Percentiles rank a stretch among this genome's conserved stretches.
phyloP scores from a whole-genome alignment of 2,888 invertebrate species.

The Drosophila paramelanica region DNA sequence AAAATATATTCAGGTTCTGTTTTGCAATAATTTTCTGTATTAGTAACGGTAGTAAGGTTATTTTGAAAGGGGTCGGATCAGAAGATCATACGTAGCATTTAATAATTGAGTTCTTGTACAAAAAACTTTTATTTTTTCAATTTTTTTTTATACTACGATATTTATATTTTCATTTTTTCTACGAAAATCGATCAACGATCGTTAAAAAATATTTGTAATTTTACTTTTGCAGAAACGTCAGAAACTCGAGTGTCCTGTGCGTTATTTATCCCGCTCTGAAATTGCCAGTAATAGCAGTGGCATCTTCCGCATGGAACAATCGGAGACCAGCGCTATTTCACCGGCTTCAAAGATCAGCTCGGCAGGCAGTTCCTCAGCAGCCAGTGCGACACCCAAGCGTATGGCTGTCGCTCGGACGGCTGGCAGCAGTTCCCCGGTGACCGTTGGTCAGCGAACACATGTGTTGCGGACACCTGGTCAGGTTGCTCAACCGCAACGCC shows the following conservation, averaged over 20 bases:
- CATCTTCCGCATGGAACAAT: slow-evolving; percentile 78
- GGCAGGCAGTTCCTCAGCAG: neutral
- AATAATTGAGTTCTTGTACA: too few species aligned
- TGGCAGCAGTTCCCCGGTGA: slow-evolving; percentile 41
- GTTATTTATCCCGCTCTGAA: slow-evolving; percentile 83
- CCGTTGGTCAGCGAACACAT: slow-evolving; percentile 58
- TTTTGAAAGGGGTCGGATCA: too few species aligned
- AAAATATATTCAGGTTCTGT: too few species aligned
- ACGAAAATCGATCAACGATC: neutral
- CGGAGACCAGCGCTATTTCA: slow-evolving; percentile 44
- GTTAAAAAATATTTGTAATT: neutral
- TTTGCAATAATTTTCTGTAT: too few species aligned
- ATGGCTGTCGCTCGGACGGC: slow-evolving; percentile 38
- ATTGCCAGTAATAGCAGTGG: slow-evolving; percentile 80
- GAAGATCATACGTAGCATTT: too few species aligned
- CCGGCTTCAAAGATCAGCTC: slow-evolving; percentile 24
- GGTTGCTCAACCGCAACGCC: slow-evolving; percentile 61
- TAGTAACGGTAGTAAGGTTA: too few species aligned
- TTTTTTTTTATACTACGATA: too few species aligned
- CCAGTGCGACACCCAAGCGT: slow-evolving; percentile 39
- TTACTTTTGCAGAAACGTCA: slow-evolving; percentile 70
- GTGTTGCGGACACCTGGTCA: slow-evolving; percentile 62
- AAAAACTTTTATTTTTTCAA: too few species aligned
- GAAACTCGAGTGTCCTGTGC: slow-evolving; percentile 83
- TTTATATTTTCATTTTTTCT: too few species aligned